Evolutionary conservation across 2,797 vertebrate genomes (phyloP).

Genomic region (Spinibarbus caldwelli): DNA sequence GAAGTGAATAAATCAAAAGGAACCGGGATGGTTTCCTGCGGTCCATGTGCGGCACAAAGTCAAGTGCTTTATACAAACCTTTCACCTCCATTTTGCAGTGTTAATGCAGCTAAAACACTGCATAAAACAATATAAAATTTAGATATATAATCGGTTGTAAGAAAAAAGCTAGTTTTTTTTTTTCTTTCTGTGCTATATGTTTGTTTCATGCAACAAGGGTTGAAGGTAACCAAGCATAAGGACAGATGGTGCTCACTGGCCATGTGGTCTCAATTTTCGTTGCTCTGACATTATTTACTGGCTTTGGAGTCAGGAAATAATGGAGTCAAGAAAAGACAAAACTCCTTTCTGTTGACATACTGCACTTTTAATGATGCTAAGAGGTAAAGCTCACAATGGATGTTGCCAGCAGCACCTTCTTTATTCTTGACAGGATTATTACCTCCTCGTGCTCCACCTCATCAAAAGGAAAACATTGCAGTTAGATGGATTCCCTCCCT

Average conservation of each 20-base stretch:
- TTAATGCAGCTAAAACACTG: background rate
- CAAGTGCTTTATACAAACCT: background rate
- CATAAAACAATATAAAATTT: background rate
- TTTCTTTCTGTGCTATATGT: no score
- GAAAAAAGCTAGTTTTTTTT: background rate
- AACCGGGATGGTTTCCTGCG: conserved; percentile 10
- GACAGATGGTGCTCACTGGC: conserved; percentile 53
- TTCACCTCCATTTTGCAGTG: conserved; percentile 3
- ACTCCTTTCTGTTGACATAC: conserved; percentile 55
- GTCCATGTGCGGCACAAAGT: background rate
- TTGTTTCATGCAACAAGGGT: background rate
- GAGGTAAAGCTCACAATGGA: conserved; percentile 25
- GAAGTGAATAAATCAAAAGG: conserved; percentile 66
- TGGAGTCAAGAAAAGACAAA: conserved; percentile 32
- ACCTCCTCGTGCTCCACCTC: conserved; percentile 29
- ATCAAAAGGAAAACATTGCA: conserved; percentile 33
- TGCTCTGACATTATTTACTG: conserved; percentile 49
- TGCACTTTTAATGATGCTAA: conserved; percentile 48
- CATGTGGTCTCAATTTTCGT: conserved; percentile 57
- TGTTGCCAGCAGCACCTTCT: conserved; percentile 40
- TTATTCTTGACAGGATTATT: conserved; percentile 33
- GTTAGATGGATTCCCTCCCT: conserved; percentile 29
- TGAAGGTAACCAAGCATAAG: conserved; percentile 40
- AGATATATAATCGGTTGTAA: background rate
- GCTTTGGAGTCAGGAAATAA: conserved; percentile 40